phyloP scores from a whole-genome alignment of 1,140 invertebrate genomes.

The Pseudomyrmex pallidus region DNA sequence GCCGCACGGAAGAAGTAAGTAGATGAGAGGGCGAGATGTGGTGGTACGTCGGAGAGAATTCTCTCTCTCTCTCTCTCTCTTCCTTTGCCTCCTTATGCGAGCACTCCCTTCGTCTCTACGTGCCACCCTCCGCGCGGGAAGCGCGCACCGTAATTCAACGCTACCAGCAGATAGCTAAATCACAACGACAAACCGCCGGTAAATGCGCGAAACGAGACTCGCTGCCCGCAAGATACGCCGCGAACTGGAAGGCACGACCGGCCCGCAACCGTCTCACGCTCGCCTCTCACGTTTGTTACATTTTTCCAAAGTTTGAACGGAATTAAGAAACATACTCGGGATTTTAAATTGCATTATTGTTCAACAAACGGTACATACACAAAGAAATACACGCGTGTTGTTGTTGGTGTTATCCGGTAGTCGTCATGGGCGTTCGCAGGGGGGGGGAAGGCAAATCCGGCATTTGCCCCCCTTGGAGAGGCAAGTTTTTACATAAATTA shows the following conservation, averaged over 20 bases:
- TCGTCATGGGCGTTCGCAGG: no score
- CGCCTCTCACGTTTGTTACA: slow-evolving; percentile 8
- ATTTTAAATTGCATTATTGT: not conserved
- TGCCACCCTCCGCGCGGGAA: slow-evolving; percentile 56
- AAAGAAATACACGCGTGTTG: not conserved
- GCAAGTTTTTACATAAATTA: no score
- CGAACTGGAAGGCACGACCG: slow-evolving; percentile 26
- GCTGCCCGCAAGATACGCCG: slow-evolving; percentile 42
- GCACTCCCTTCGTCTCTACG: slow-evolving; percentile 7
- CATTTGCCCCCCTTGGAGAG: no score
- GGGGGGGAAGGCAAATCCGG: no score
- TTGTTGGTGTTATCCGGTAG: slow-evolving; percentile 6
- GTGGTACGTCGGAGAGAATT: slow-evolving; percentile 34
- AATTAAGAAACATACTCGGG: slow-evolving; percentile 7
- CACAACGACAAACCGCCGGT: slow-evolving; percentile 77
- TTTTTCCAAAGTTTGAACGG: slow-evolving; percentile 1
- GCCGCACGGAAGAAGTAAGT: slow-evolving; percentile 52
- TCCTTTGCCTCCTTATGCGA: not conserved
- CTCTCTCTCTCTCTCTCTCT: slow-evolving; percentile 29
- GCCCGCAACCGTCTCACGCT: not conserved
- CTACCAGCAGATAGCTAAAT: slow-evolving; percentile 80
- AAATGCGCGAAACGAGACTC: slow-evolving; percentile 73
- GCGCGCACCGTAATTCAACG: slow-evolving; percentile 78
- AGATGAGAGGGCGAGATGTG: slow-evolving; percentile 41
- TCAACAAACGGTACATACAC: not conserved